A percentile compares a stretch with the other conserved stretches of the same genome.
Conservation (phyloP, 1,140 invertebrate species). For the Lasioglossum albipes region DNA sequence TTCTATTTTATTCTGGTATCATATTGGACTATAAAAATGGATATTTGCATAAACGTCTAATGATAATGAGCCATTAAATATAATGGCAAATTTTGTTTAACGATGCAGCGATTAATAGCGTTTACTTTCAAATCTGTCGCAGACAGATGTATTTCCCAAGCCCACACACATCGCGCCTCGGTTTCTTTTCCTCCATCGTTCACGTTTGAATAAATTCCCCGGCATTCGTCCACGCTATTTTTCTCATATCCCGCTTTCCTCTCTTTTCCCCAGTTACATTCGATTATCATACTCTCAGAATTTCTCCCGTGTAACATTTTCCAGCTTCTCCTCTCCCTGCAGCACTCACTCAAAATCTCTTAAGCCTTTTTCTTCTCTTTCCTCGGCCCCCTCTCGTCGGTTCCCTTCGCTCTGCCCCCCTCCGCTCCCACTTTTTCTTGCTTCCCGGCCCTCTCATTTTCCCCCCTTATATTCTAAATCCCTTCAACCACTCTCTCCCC, state of each 20-base stretch:
- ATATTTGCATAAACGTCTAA: too few relatives aligned
- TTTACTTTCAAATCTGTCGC: too few relatives aligned
- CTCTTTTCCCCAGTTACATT: not conserved
- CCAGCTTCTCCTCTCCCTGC: conserved; percentile 2
- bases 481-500: not conserved
- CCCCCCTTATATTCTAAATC: not conserved
- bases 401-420: too few relatives aligned
- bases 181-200: not conserved
- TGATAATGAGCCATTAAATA: too few relatives aligned
- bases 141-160: too few relatives aligned
- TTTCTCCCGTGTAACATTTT: not conserved
- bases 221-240: not conserved
- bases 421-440: not conserved
- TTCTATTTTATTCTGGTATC: too few relatives aligned
- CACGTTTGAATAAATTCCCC: not conserved
- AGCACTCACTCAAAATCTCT: not conserved
- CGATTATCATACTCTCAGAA: not conserved
- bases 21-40: too few relatives aligned
- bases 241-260: not conserved
- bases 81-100: too few relatives aligned
- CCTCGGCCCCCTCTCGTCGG: not conserved
- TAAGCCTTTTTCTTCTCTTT: too few relatives aligned
- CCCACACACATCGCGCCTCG: too few relatives aligned
- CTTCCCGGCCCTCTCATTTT: conserved; percentile 19
- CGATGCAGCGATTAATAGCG: too few relatives aligned